Base-by-base conservation (phyloP, 1,140 invertebrate species). In the Globodera ellingtonae region DNA sequence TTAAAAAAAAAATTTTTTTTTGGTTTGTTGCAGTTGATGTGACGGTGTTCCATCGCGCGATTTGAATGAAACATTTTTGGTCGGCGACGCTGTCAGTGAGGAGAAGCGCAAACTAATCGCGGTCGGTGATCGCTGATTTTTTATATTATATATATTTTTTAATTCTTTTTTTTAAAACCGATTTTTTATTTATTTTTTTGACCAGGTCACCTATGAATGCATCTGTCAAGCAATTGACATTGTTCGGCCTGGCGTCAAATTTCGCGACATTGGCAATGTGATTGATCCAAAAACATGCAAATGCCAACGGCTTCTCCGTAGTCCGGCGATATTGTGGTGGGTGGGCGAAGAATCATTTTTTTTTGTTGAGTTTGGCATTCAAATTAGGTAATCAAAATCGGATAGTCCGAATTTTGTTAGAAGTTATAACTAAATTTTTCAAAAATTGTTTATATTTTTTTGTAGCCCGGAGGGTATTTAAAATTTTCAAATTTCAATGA, bases 281-380 rank as follows among this genome's bases (percentile, higher is more conserved):
- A n/a, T n/a, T n/a, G n/a, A 98, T 99, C 85, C 96, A 98, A 90
- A 98, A 98, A 88, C 95, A 98, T 91, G 97, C 97, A 21, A 94
- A 96, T 87, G 92, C 93, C 0, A 93, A 96, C 91, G 96, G 96
- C 1, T 96, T 94, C 85, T 97, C 95, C 79, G 97, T 99, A 13
- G 97, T 99, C 0, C 92, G 95, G 75, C 95, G 94, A 87, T 99
- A 98, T 89, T 99, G 97, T 90, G 98, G 98, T 7, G 97, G 99
- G 91, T 97, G 97, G 18, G 99, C 91, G 21, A n/a, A 44, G 18
- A 6, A 35, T 0, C 65, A 35, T 24, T 24, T 24, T 24, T 24
- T n/a, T 24, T 24, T 24, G 24, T 24, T 24, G 1, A 1, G 24
- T 24, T 24, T 24, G 24, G 24, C 24, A 1, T 24, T 24, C 24